Conservation (phyloP, 2,113 vertebrate genomes). For the Felis chaus region DNA sequence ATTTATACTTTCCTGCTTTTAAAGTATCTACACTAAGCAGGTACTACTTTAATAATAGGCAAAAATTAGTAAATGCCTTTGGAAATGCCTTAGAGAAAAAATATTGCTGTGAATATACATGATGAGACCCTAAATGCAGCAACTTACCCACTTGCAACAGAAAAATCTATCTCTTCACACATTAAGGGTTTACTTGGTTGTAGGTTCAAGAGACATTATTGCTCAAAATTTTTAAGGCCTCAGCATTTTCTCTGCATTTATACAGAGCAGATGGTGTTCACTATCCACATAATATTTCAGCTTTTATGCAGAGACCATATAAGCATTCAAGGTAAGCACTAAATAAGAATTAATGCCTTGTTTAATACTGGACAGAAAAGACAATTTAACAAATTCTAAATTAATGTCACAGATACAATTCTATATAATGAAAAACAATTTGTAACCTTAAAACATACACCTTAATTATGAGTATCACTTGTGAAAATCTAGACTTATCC, state of each 20-base stretch:
- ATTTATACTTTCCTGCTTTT: neutral
- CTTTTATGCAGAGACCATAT: neutral
- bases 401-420: slow-evolving; percentile 24
- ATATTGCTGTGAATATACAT: neutral
- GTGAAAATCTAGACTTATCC: neutral
- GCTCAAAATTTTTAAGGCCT: neutral
- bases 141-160: neutral
- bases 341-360: neutral
- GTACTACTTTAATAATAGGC: neutral
- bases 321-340: neutral
- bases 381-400: neutral
- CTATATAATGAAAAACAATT: neutral
- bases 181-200: neutral
- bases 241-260: neutral
- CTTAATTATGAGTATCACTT: slow-evolving; percentile 11
- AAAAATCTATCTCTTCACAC: neutral
- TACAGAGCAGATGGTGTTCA: neutral
- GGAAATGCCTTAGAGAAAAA: neutral
- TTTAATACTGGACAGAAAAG: slow-evolving; percentile 18
- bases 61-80: neutral
- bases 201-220: neutral
- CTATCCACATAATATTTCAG: neutral
- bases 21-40: neutral
- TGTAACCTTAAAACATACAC: neutral
- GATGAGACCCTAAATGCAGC: neutral